Base-by-base conservation (phyloP, 1,140 invertebrate species). In the Mylabris phalerata region DNA sequence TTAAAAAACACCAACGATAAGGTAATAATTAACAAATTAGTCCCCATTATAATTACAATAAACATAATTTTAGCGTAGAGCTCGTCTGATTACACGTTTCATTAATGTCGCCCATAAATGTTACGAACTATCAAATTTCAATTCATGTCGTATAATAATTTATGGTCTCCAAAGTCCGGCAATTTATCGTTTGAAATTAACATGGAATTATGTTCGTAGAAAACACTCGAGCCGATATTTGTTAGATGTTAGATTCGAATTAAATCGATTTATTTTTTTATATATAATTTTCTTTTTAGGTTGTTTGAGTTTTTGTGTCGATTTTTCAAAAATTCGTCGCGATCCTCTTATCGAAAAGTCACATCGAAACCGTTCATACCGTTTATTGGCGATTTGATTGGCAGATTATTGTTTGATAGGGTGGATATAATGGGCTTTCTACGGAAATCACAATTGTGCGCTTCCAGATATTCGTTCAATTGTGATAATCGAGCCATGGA, bases 41-140 rank as follows among this genome's bases (percentile, higher is more conserved):
- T 13, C 13, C 26, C 19, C 11, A 58, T 41, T n/a, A 59, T 48
- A 26, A 45, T 60, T n/a, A 19, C 11, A 48, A 39, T 47, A 58
- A 56, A 48, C 9, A 42, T 9, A 19, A 7, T 57, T 77, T 1
- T 64, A 79, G 65, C 71, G 75, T 42, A 73, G 81, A 52, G 74
- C 78, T 4, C 72, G 79, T 59, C 65, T 81, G 3, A 68, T 82
- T 3, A 73, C 76, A 5, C 75, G 79, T 47, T 75, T 80, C 24
- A 76, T 82, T 26, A 80, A 78, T 45, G 73, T 77, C 2, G 80
- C 80, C 3, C 68, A 78, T 24, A 81, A 80, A 56, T 81, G 79
- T 50, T 71, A 77, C 51, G 55, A 59, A 4, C 71, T 79, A 24
- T 75, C 75, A 0, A 82, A 82, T 63, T 79, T 79, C 60, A 78